Evolutionary conservation across 1,140 invertebrate species (phyloP).

Genomic region (Papilio dardanus): DNA sequence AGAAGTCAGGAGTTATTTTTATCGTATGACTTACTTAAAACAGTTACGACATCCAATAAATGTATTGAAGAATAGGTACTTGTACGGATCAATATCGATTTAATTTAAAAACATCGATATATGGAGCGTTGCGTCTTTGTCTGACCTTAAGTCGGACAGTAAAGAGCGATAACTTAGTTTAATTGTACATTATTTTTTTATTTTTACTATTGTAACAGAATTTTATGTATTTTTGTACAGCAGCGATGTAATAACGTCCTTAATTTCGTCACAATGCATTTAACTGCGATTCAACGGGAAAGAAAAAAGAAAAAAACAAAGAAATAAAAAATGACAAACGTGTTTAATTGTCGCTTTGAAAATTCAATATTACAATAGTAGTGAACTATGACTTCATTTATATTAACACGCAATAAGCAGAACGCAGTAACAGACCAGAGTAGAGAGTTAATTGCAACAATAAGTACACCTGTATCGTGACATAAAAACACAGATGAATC

Average conservation of each 20-base stretch:
- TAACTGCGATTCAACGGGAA: neutral
- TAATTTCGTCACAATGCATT: neutral
- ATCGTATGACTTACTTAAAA: slow-evolving; percentile 32
- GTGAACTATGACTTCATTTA: neutral
- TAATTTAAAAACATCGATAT: neutral
- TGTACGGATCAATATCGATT: neutral
- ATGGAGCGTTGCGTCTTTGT: neutral
- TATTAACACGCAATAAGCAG: neutral
- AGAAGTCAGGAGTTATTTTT: slow-evolving; percentile 33
- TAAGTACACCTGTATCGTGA: slow-evolving; percentile 3
- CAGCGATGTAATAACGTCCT: neutral
- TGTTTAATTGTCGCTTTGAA: neutral
- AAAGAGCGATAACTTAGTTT: neutral
- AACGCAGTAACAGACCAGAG: neutral
- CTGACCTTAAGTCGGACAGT: neutral
- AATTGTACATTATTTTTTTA: neutral
- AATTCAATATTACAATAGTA: neutral
- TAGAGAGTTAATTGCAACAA: neutral
- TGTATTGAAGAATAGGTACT: slow-evolving; percentile 8
- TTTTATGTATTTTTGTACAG: neutral
- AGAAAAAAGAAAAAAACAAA: too few species aligned
- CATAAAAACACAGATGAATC: slow-evolving; percentile 21
- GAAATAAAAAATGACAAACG: too few species aligned
- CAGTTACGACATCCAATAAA: slow-evolving; percentile 26
- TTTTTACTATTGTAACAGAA: neutral